Evolutionary conservation across 2,888 invertebrate genomes (phyloP).

Genomic region (Ectobius pallidus): DNA sequence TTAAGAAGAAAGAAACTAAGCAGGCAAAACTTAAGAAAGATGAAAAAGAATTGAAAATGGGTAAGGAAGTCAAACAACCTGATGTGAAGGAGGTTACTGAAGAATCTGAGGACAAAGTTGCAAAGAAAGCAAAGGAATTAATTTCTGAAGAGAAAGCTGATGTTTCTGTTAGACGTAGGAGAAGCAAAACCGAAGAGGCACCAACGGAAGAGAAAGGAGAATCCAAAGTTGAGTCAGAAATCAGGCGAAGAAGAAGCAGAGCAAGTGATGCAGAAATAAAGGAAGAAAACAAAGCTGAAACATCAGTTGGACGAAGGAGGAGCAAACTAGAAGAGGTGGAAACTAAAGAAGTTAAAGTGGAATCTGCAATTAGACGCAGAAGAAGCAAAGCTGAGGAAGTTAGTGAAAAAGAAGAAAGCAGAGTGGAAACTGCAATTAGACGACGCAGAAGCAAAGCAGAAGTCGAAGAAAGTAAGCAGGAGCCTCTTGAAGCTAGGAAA

Average conservation of each 20-base stretch:
- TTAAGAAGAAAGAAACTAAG: slow-evolving; percentile 46
- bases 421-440: neutral
- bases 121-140: slow-evolving; percentile 44
- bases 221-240: slow-evolving; percentile 44
- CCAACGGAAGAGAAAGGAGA: slow-evolving; percentile 49
- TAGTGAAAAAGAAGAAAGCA: no score
- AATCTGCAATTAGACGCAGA: slow-evolving; percentile 32
- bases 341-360: slow-evolving; percentile 32
- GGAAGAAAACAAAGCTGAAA: slow-evolving; percentile 35
- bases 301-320: slow-evolving; percentile 29
- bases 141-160: slow-evolving; percentile 43
- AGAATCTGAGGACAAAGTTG: slow-evolving; percentile 41
- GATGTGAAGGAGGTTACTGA: slow-evolving; percentile 44
- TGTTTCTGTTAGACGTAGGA: slow-evolving; percentile 40
- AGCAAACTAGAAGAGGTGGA: slow-evolving; percentile 46
- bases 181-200: slow-evolving; percentile 43
- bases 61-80: slow-evolving; percentile 44
- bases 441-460: slow-evolving; percentile 25
- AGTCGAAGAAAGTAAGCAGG: slow-evolving; percentile 46
- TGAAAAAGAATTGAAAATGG: slow-evolving; percentile 43
- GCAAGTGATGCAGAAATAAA: slow-evolving; percentile 46
- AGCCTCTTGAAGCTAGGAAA: slow-evolving; percentile 42
- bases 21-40: slow-evolving; percentile 34
- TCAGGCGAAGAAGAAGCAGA: slow-evolving; percentile 50
- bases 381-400: no score